Conservation (phyloP, 2,797 vertebrate genomes). For the Pampus argenteus region DNA sequence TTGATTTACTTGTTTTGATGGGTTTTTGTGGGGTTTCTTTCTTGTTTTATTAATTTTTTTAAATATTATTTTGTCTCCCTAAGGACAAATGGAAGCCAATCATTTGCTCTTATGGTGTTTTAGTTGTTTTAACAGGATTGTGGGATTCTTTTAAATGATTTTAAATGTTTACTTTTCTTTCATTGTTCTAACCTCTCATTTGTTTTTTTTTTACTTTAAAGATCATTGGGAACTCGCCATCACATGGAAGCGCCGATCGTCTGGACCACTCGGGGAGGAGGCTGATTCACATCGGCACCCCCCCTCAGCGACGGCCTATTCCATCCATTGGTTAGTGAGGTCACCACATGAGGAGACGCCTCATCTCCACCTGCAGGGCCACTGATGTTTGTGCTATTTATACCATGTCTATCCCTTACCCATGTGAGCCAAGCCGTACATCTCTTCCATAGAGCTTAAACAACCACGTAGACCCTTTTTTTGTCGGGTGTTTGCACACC, state of each 20-base stretch:
- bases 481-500: conserved; percentile 54
- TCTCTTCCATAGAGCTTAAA: conserved; percentile 72
- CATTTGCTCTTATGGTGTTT: conserved; percentile 79
- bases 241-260: conserved; percentile 87
- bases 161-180: conserved; percentile 32
- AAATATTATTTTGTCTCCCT: conserved; percentile 71
- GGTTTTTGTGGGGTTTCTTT: conserved; percentile 72
- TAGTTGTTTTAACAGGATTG: conserved; percentile 67
- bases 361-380: conserved; percentile 67
- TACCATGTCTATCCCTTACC: conserved; percentile 67
- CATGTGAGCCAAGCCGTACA: conserved; percentile 76
- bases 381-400: conserved; percentile 79
- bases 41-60: conserved; percentile 66
- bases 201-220: conserved; percentile 82
- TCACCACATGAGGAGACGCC: conserved; percentile 72
- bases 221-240: conserved; percentile 93
- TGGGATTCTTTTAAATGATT: conserved; percentile 48
- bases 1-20: conserved; percentile 79
- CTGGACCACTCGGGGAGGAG: conserved; percentile 88
- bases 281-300: conserved; percentile 84
- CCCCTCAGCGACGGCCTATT: conserved; percentile 89
- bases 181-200: conserved; percentile 51
- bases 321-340: conserved; percentile 96
- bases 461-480: conserved; percentile 57
- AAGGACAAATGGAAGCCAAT: conserved; percentile 79